phyloP scores from a whole-genome alignment of 2,113 vertebrate genomes.

The Melanostigma gelatinosum region DNA sequence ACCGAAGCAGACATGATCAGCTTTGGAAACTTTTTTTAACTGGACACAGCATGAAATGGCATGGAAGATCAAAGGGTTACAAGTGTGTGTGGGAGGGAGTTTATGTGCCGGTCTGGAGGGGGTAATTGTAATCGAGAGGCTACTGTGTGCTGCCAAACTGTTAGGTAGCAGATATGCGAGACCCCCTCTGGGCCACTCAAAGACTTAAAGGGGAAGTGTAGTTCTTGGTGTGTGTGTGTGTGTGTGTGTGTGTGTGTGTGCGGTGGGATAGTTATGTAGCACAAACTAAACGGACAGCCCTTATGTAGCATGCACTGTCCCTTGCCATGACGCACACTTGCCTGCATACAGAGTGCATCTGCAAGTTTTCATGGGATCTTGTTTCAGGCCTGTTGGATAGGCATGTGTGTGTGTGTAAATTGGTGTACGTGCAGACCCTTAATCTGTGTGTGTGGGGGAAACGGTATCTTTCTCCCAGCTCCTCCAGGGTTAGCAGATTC shows the following conservation, averaged over 20 bases:
- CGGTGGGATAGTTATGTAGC: slow-evolving; percentile 10
- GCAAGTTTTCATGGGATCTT: neutral
- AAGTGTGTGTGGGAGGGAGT: neutral
- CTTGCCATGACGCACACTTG: slow-evolving; percentile 14
- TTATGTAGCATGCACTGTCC: slow-evolving; percentile 4
- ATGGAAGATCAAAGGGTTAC: too few relatives aligned
- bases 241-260: too few relatives aligned
- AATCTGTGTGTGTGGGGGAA: neutral
- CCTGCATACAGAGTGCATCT: neutral
- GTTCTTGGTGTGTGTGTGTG: neutral
- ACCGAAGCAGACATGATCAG: neutral
- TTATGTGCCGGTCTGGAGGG: neutral
- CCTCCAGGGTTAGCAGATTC: slow-evolving; percentile 31
- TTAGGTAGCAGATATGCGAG: slow-evolving; percentile 56
- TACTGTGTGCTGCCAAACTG: slow-evolving; percentile 51
- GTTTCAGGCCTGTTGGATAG: too few relatives aligned
- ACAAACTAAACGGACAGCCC: slow-evolving; percentile 9
- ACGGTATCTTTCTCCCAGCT: slow-evolving; percentile 14
- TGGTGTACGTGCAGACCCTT: neutral
- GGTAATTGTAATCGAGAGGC: slow-evolving; percentile 51
- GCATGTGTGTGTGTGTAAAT: neutral
- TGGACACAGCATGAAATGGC: neutral
- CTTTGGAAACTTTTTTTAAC: neutral
- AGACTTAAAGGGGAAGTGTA: slow-evolving; percentile 33
- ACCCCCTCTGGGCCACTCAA: slow-evolving; percentile 61